These are phyloP conservation scores for Marisa cornuarietis DNA, from an alignment of 1,140 invertebrate species.

Conservation along the genomic window DNA sequence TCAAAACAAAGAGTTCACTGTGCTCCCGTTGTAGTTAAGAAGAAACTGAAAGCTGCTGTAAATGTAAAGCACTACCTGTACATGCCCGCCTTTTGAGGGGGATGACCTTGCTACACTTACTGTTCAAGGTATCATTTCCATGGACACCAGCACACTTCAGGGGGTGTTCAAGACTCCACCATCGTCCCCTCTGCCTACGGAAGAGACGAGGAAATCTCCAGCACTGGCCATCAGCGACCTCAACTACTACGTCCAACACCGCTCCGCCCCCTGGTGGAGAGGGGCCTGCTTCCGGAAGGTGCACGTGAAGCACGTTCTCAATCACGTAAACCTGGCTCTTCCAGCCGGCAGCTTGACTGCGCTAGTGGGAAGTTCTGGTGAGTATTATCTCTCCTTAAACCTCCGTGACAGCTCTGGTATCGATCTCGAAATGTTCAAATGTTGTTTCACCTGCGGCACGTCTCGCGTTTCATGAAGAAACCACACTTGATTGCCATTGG, in stretches of 20 bases:
- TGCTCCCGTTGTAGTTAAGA: too few species aligned
- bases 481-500: too few species aligned
- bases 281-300: constrained; percentile 33
- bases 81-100: too few species aligned
- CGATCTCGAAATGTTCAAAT: too few species aligned
- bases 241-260: constrained; percentile 38
- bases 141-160: not conserved
- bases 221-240: constrained; percentile 27
- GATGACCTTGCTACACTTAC: too few species aligned
- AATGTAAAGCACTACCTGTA: too few species aligned
- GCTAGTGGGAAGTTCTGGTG: constrained; percentile 48
- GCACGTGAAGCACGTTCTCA: constrained; percentile 31
- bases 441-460: too few species aligned
- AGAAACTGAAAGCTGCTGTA: too few species aligned
- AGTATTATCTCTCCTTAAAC: not conserved
- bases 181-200: not conserved
- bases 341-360: constrained; percentile 39
- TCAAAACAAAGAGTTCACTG: too few species aligned
- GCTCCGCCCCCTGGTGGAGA: constrained; percentile 41
- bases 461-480: too few species aligned
- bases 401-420: too few species aligned
- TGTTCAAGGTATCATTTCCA: not conserved
- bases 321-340: constrained; percentile 37
- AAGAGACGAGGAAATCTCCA: not conserved
- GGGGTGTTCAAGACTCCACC: not conserved